Percentiles rank a stretch among this genome's conserved stretches.
Evolutionary conservation across 2,113 vertebrate species (phyloP).

Genomic region (Pyxicephalus adspersus): DNA sequence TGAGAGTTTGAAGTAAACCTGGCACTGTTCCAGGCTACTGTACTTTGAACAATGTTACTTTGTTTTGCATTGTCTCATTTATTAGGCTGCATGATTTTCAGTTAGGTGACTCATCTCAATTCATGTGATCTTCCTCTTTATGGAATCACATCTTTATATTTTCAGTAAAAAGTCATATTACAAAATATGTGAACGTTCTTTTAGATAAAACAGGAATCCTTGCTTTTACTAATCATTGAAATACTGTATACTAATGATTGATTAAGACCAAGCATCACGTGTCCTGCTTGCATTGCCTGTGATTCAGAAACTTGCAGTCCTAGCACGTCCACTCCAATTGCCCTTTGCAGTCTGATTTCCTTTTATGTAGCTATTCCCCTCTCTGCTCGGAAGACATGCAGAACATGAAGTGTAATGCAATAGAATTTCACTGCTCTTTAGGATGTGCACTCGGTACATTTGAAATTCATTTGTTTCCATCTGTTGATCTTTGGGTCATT

Average conservation of each 20-base stretch:
- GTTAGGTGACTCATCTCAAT: too few relatives aligned
- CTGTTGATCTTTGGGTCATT: not conserved
- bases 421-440: not conserved
- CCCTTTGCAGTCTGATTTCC: not conserved
- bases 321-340: not conserved
- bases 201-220: not conserved
- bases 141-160: not conserved
- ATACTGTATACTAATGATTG: not conserved
- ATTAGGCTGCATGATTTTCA: too few relatives aligned
- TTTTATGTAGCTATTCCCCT: not conserved
- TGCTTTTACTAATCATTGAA: not conserved
- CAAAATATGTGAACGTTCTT: not conserved
- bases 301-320: not conserved
- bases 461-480: not conserved
- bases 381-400: not conserved
- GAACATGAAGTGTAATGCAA: not conserved
- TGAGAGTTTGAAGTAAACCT: too few relatives aligned
- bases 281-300: not conserved
- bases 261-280: not conserved
- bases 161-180: not conserved
- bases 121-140: too few relatives aligned
- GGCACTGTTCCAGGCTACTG: too few relatives aligned
- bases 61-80: too few relatives aligned
- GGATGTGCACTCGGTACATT: not conserved
- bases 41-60: too few relatives aligned